These are phyloP conservation scores for Cotesia glomerata DNA, from an alignment of 1,140 invertebrate species.

Conservation along the genomic window DNA sequence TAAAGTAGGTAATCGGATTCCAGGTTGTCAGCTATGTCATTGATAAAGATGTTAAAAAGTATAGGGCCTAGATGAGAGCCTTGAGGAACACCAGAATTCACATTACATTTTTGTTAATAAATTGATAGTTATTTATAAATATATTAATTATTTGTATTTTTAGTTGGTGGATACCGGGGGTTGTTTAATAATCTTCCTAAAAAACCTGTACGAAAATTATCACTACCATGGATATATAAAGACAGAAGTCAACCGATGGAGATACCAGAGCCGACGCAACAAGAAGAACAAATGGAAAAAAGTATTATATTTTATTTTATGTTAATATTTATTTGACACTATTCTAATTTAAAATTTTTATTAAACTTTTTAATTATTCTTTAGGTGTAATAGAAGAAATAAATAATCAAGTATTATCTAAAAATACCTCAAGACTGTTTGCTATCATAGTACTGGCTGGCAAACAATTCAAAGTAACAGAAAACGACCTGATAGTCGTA, in stretches of 20 bases:
- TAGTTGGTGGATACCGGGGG: too few relatives aligned
- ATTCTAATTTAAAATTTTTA: background rate
- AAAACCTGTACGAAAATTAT: too few relatives aligned
- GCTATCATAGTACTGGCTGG: constrained; percentile 83
- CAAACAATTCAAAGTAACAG: constrained; percentile 87
- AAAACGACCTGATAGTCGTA: constrained; percentile 84
- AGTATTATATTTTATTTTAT: constrained; percentile 27
- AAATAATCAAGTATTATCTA: constrained; percentile 65
- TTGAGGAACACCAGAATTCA: too few relatives aligned
- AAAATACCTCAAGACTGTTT: constrained; percentile 77
- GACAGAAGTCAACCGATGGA: background rate
- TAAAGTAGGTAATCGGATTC: too few relatives aligned
- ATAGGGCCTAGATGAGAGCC: too few relatives aligned
- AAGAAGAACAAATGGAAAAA: constrained; percentile 43
- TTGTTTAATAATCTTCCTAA: too few relatives aligned
- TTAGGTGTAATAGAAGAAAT: constrained; percentile 64
- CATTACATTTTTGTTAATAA: too few relatives aligned
- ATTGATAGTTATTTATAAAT: too few relatives aligned
- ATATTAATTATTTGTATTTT: too few relatives aligned
- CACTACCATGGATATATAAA: too few relatives aligned
- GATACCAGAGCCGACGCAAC: background rate
- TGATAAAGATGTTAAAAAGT: too few relatives aligned
- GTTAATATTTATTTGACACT: constrained; percentile 10
- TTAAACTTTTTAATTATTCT: constrained; percentile 24
- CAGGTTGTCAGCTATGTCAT: too few relatives aligned